These are phyloP conservation scores for Bergia sp. DNA, from an alignment of 92 coral and sea anemone species.

Conservation along the genomic window DNA sequence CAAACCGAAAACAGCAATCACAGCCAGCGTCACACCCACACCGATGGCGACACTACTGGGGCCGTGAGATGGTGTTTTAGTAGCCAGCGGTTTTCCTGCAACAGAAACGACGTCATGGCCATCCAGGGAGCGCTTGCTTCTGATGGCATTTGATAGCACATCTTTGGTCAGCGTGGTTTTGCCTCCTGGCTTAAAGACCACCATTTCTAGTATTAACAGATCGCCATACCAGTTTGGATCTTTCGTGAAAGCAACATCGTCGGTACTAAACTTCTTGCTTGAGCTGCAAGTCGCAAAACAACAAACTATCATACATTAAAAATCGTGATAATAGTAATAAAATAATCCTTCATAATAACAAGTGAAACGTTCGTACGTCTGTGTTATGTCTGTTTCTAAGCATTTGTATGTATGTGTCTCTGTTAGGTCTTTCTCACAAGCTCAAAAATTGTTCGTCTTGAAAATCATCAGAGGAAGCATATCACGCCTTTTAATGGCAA, in stretches of 20 bases:
- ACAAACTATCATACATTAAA: not conserved
- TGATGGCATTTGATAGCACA: constrained; percentile 8
- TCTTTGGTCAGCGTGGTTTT: constrained; percentile 6
- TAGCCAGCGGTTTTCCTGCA: not conserved
- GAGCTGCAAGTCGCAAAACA: not conserved
- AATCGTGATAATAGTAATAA: not conserved
- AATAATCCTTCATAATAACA: no score
- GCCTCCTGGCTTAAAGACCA: constrained; percentile 7
- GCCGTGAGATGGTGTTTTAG: not conserved
- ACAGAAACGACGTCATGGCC: constrained; percentile 16
- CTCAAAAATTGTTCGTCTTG: no score
- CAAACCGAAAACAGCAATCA: constrained; percentile 18
- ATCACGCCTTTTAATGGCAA: no score
- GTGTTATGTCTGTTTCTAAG: no score
- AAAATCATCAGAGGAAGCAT: no score
- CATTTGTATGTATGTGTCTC: no score
- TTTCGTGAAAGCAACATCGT: constrained; percentile 27
- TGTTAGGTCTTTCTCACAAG: no score
- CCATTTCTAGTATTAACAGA: not conserved
- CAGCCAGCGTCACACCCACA: not conserved
- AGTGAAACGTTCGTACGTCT: no score
- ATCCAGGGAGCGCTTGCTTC: constrained; percentile 11
- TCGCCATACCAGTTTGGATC: constrained; percentile 24
- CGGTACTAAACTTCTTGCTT: not conserved
- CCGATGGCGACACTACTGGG: not conserved